These are phyloP conservation scores for Apis mellifera DNA, from an alignment of 1,140 invertebrate species.

Conservation along the genomic window Amel_HAv3.1 CM009943.2:4300501-4301000, in stretches of 20 bases:
- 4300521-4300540: no score
- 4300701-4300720: slow-evolving; percentile 51
- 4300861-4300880: slow-evolving; percentile 78
- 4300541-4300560: no score
- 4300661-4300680: not conserved
- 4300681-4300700: not conserved
- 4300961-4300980: slow-evolving; percentile 38
- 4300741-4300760: slow-evolving; percentile 75
- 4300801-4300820: slow-evolving; percentile 64
- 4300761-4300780: slow-evolving; percentile 67
- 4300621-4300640: not conserved
- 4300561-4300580: no score
- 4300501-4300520: no score
- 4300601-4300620: no score
- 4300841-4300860: slow-evolving; percentile 75
- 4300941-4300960: slow-evolving; percentile 28
- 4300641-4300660: not conserved
- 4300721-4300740: slow-evolving; percentile 64
- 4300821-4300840: slow-evolving; percentile 70
- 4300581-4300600: no score
- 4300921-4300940: slow-evolving; percentile 56
- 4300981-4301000: slow-evolving; percentile 25
- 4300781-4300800: slow-evolving; percentile 72
- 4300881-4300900: slow-evolving; percentile 76
- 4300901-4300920: slow-evolving; percentile 58